Conservation (phyloP, 2,797 vertebrate genomes). For the Danio albolineatus region DNA sequence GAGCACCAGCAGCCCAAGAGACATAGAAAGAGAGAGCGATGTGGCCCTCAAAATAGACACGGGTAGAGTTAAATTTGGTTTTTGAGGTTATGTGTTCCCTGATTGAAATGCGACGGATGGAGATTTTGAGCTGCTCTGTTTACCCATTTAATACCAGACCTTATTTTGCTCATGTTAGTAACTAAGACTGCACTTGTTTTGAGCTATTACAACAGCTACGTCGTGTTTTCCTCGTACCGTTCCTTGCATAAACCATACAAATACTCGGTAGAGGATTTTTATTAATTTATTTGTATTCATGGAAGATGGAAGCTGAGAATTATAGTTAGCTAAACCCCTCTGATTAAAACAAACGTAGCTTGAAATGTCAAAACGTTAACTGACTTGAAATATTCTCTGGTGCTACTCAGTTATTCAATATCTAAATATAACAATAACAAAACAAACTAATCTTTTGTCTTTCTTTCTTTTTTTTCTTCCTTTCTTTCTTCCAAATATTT, state of each 20-base stretch:
- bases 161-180: conserved; percentile 5
- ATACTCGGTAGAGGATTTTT: neutral
- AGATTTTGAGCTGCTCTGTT: conserved; percentile 26
- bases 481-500: no score
- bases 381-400: no score
- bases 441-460: no score
- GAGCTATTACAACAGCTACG: neutral
- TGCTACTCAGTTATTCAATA: no score
- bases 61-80: conserved; percentile 45
- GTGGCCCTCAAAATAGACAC: conserved; percentile 48
- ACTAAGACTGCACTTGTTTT: neutral
- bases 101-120: conserved; percentile 19
- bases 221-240: neutral
- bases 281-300: neutral
- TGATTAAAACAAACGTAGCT: no score
- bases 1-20: conserved; percentile 33
- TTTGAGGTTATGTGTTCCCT: conserved; percentile 53
- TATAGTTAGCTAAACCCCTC: no score
- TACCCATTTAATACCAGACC: conserved; percentile 30
- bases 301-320: no score
- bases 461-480: no score
- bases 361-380: no score
- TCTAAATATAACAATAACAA: no score
- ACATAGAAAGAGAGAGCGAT: neutral
- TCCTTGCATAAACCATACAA: neutral